Evolutionary conservation across 92 coral and sea anemone species (phyloP).

Genomic region (Micromussa lordhowensis): DNA sequence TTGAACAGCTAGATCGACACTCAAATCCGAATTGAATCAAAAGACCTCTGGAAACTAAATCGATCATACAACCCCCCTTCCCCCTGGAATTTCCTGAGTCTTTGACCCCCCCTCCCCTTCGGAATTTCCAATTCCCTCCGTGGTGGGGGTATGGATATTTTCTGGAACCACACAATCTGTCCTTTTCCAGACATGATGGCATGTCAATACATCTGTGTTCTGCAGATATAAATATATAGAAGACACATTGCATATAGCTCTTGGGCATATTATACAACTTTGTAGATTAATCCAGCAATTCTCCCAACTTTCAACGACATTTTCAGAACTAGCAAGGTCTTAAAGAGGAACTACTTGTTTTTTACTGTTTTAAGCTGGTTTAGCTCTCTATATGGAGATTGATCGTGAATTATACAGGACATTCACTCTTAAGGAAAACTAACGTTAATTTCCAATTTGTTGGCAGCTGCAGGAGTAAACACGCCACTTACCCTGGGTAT

Average conservation of each 20-base stretch:
- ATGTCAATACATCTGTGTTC: neutral
- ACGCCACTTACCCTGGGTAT: constrained; percentile 75
- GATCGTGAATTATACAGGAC: neutral
- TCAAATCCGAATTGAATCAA: too few relatives aligned
- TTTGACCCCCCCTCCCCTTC: too few relatives aligned
- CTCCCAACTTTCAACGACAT: neutral
- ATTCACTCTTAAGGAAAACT: neutral
- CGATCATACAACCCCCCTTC: too few relatives aligned
- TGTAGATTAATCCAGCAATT: neutral
- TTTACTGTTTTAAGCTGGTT: too few relatives aligned
- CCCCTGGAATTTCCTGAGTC: too few relatives aligned
- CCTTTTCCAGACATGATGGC: neutral
- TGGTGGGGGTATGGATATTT: too few relatives aligned
- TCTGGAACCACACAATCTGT: too few relatives aligned
- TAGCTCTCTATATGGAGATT: too few relatives aligned
- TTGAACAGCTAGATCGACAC: too few relatives aligned
- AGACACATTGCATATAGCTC: neutral
- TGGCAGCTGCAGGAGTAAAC: neutral
- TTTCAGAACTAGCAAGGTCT: neutral
- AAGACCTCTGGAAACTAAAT: too few relatives aligned
- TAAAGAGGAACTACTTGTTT: too few relatives aligned
- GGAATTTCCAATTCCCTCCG: too few relatives aligned
- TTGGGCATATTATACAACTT: neutral
- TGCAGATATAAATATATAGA: neutral
- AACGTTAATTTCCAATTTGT: neutral